A percentile compares a stretch with the other conserved stretches of the same genome.
Conservation (phyloP, 1,140 invertebrate genomes). For the Drosophila pandora region DNA sequence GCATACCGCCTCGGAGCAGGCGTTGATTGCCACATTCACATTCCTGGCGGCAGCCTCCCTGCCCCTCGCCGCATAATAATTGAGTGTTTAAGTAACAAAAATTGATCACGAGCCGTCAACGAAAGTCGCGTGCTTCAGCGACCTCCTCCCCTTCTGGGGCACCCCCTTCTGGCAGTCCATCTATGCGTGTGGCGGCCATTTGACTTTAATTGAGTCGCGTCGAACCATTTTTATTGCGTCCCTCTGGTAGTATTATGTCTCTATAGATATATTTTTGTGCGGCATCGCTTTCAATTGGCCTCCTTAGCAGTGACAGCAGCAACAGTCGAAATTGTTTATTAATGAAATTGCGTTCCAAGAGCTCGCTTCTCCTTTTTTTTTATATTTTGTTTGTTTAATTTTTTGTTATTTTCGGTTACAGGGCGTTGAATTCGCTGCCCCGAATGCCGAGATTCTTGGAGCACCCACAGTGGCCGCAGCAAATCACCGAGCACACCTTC, state of each 20-base stretch:
- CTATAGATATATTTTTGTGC: slow-evolving; percentile 13
- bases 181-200: slow-evolving; percentile 66
- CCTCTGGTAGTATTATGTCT: slow-evolving; percentile 7
- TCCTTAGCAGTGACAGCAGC: slow-evolving; percentile 39
- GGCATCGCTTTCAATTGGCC: slow-evolving; percentile 53
- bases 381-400: not conserved
- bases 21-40: slow-evolving; percentile 29
- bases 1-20: slow-evolving; percentile 10
- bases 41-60: slow-evolving; percentile 7
- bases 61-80: slow-evolving; percentile 33
- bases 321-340: slow-evolving; percentile 57
- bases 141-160: not conserved
- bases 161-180: slow-evolving; percentile 4
- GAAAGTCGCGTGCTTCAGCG: slow-evolving; percentile 60
- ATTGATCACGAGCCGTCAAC: slow-evolving; percentile 62
- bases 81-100: slow-evolving; percentile 58
- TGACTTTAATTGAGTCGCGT: slow-evolving; percentile 78
- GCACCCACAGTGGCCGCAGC: slow-evolving; percentile 64
- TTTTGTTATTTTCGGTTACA: slow-evolving; percentile 7
- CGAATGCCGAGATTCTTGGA: slow-evolving; percentile 78
- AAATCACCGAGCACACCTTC: slow-evolving; percentile 30
- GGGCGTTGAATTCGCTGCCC: slow-evolving; percentile 41
- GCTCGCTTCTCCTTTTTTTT: slow-evolving; percentile 3
- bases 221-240: slow-evolving; percentile 66
- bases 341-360: slow-evolving; percentile 66